phyloP scores from a whole-genome alignment of 2,797 vertebrate species.

The Sebastes paucispinis region DNA sequence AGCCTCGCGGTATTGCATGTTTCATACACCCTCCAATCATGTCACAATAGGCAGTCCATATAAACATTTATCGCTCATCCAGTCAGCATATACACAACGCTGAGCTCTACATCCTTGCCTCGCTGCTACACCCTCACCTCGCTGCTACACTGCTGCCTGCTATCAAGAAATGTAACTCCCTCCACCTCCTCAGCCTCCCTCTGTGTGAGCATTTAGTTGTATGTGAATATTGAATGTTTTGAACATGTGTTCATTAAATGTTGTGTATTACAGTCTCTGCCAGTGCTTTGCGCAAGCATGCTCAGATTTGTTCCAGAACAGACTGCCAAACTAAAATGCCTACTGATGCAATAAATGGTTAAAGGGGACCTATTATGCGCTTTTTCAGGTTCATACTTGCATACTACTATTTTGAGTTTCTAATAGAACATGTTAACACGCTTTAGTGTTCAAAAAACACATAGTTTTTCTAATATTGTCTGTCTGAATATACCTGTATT shows the following conservation, averaged over 20 bases:
- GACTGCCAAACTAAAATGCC: neutral
- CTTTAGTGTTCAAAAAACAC: no score
- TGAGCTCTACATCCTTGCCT: neutral
- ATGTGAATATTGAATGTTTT: neutral
- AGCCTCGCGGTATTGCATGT: neutral
- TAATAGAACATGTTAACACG: neutral
- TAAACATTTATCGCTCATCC: neutral
- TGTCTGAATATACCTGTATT: no score
- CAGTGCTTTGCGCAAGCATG: neutral
- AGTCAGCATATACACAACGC: neutral
- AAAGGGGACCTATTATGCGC: neutral
- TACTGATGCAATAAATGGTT: neutral
- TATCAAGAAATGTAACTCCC: neutral
- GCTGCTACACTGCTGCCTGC: neutral
- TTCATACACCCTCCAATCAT: neutral
- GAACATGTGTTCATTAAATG: neutral
- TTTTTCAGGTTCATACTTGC: neutral
- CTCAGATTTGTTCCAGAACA: neutral
- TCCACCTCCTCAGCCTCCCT: neutral
- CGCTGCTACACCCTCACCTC: no score
- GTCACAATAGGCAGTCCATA: neutral
- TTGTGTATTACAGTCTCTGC: neutral
- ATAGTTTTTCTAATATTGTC: no score
- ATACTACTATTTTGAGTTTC: neutral
- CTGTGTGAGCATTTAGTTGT: neutral